A percentile compares a stretch with the other conserved stretches of the same genome.
Evolutionary conservation across 1,140 invertebrate genomes (phyloP).

Genomic region (Nephila pilipes): DNA sequence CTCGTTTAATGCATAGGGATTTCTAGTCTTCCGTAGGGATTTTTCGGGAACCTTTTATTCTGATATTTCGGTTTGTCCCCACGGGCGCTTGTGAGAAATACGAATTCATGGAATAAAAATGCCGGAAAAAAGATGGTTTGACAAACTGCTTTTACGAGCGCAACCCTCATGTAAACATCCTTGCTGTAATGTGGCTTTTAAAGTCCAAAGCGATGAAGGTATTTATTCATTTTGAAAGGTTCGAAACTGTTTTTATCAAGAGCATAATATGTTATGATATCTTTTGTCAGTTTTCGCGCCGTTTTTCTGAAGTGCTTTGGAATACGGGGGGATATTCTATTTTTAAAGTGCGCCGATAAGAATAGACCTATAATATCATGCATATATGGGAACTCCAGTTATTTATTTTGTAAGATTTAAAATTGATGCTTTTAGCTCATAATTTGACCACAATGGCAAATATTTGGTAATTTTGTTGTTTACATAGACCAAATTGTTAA

Average conservation of each 20-base stretch:
- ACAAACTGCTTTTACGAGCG: neutral
- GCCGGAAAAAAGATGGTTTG: neutral
- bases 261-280: neutral
- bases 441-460: no score
- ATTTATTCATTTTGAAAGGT: slow-evolving; percentile 15
- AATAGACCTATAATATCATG: no score
- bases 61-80: neutral
- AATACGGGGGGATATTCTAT: no score
- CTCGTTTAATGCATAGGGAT: slow-evolving; percentile 39
- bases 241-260: neutral
- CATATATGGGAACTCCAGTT: no score
- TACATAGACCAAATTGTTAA: no score
- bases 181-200: neutral
- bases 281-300: no score
- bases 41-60: neutral
- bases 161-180: neutral
- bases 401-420: no score
- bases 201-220: neutral
- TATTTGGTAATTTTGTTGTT: no score
- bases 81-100: neutral
- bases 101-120: slow-evolving; percentile 13
- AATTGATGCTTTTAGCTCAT: no score
- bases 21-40: slow-evolving; percentile 55
- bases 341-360: no score
- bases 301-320: no score